Evolutionary conservation across 2,797 vertebrate genomes (phyloP).

Genomic region (Melanotaenia parkinsoni): DNA sequence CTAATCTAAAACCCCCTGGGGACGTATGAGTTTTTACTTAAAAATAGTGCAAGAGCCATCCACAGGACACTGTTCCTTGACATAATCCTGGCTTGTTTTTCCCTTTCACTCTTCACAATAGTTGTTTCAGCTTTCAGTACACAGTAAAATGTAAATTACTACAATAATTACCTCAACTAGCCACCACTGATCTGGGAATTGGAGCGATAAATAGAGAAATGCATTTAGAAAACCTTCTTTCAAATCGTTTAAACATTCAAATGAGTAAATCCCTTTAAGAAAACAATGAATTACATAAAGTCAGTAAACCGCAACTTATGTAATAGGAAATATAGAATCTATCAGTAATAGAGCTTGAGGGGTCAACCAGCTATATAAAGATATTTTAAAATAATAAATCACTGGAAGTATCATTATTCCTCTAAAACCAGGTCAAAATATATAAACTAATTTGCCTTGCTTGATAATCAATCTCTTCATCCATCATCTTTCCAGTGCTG

Average conservation of each 20-base stretch:
- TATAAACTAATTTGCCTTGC: slow-evolving; percentile 3
- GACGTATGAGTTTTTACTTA: slow-evolving; percentile 11
- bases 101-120: not conserved
- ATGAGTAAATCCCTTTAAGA: not conserved
- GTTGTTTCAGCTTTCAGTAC: not conserved
- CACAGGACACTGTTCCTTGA: not conserved
- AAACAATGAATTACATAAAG: not conserved
- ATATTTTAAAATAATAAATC: not conserved
- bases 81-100: not conserved
- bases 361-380: not conserved
- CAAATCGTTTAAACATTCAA: not conserved
- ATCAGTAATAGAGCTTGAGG: slow-evolving; percentile 1
- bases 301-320: slow-evolving; percentile 2
- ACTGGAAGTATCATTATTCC: not conserved
- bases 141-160: not conserved
- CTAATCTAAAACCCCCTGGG: slow-evolving; percentile 8
- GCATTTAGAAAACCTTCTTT: slow-evolving; percentile 2
- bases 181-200: not conserved
- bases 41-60: slow-evolving; percentile 26
- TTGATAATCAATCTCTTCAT: slow-evolving; percentile 30
- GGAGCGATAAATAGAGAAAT: slow-evolving; percentile 1
- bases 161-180: slow-evolving; percentile 3
- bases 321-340: not conserved
- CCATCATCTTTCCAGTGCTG: slow-evolving; percentile 41
- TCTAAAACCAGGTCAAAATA: slow-evolving; percentile 3